Evolutionary conservation across 2,888 invertebrate genomes (phyloP).

Genomic region (Eudemis profundana): DNA sequence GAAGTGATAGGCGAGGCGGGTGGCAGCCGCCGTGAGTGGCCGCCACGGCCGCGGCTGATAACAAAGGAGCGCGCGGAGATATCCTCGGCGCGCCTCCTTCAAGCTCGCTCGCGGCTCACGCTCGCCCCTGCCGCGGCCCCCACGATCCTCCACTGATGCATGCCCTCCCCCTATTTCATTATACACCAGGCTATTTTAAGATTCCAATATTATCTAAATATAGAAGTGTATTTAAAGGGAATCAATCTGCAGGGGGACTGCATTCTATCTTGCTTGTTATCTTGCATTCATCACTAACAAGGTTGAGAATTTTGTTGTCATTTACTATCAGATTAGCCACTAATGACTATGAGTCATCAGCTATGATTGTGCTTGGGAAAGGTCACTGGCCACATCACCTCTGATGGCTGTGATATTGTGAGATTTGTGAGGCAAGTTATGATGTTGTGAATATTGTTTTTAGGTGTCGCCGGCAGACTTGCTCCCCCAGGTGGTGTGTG

Average conservation of each 20-base stretch:
- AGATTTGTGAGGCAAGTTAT: no score
- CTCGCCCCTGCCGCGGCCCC: conserved; percentile 49
- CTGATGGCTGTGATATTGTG: conserved; percentile 65
- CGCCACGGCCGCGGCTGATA: conserved; percentile 73
- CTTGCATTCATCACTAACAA: conserved; percentile 43
- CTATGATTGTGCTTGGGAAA: conserved; percentile 77
- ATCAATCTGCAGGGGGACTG: conserved; percentile 73
- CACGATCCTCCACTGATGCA: conserved; percentile 55
- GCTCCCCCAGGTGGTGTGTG: conserved; percentile 91
- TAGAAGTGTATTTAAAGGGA: conserved; percentile 77
- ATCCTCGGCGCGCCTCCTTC: conserved; percentile 48
- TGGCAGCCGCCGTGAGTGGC: conserved; percentile 68
- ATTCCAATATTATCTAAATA: conserved; percentile 81
- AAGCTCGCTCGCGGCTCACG: conserved; percentile 47
- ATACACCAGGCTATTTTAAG: conserved; percentile 75
- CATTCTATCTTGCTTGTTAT: conserved; percentile 61
- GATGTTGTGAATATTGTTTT: conserved; percentile 65
- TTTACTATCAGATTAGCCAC: conserved; percentile 69
- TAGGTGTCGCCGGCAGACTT: conserved; percentile 91
- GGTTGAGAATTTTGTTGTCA: conserved; percentile 47
- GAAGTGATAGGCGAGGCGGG: conserved; percentile 81
- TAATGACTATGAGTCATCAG: conserved; percentile 80
- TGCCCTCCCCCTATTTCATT: conserved; percentile 51
- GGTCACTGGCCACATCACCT: conserved; percentile 79
- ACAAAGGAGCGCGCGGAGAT: conserved; percentile 77